Evolutionary conservation across 2,797 vertebrate species (phyloP).

Genomic region (Artibeus jamaicensis): DNA sequence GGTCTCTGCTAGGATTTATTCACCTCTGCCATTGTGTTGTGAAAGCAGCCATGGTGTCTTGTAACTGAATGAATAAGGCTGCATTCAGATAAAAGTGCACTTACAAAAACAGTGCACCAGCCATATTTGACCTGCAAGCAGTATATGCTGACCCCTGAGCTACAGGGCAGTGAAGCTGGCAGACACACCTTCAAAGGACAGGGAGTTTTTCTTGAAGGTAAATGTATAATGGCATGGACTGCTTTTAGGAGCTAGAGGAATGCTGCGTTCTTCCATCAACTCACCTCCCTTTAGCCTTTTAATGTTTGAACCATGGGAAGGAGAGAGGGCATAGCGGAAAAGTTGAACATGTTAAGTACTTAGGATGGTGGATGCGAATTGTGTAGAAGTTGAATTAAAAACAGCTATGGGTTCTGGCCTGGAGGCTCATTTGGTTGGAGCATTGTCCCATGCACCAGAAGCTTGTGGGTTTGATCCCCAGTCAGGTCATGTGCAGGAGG

Average conservation of each 20-base stretch:
- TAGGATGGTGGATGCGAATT: not conserved
- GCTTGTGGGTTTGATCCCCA: not conserved
- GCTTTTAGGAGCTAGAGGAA: not conserved
- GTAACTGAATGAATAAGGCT: not conserved
- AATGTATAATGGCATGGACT: not conserved
- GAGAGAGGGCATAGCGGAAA: not conserved
- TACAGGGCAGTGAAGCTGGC: not conserved
- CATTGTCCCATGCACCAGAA: not conserved
- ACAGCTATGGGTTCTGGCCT: not conserved
- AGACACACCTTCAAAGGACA: not conserved
- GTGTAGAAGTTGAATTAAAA: not conserved
- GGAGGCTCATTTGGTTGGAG: not conserved
- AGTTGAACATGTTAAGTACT: not conserved
- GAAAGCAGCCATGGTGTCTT: not conserved
- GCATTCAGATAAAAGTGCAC: not conserved
- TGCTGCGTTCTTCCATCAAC: not conserved
- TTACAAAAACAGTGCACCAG: not conserved
- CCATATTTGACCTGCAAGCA: not conserved
- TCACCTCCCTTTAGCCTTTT: not conserved
- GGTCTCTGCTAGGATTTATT: not conserved
- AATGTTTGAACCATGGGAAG: not conserved
- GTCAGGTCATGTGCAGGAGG: not conserved
- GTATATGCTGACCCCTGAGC: not conserved
- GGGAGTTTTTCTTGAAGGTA: not conserved
- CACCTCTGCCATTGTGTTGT: not conserved